A percentile compares a stretch with the other conserved stretches of the same genome.
phyloP scores from a whole-genome alignment of 2,888 invertebrate species.

The Monochamus alternatus region DNA sequence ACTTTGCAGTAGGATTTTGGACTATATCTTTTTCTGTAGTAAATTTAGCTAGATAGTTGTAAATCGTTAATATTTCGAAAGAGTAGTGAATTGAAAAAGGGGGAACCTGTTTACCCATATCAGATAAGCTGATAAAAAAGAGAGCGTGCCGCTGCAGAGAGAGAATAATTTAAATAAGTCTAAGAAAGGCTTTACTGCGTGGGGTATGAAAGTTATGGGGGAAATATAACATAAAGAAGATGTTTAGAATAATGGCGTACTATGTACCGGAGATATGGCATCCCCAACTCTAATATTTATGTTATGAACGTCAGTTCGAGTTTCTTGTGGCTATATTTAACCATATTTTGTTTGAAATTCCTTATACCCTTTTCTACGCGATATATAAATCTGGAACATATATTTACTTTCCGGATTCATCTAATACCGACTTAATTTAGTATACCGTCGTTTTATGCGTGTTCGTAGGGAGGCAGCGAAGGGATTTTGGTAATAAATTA shows the following conservation, averaged over 20 bases:
- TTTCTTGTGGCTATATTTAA: not conserved
- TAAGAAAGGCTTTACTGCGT: constrained; percentile 1
- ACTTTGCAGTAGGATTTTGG: too few species aligned
- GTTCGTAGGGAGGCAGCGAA: too few species aligned
- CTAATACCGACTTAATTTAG: too few species aligned
- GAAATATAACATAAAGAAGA: constrained; percentile 11
- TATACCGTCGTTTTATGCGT: too few species aligned
- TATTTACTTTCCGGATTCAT: too few species aligned
- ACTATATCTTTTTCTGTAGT: too few species aligned
- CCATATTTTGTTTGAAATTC: constrained; percentile 9
- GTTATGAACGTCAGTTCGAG: constrained; percentile 12
- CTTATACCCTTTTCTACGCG: not conserved
- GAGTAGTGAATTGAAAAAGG: not conserved
- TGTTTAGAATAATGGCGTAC: constrained; percentile 13
- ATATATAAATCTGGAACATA: not conserved
- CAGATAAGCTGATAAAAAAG: not conserved
- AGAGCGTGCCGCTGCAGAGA: not conserved
- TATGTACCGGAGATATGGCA: constrained; percentile 12
- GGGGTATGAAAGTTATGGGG: not conserved
- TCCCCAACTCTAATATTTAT: constrained; percentile 7
- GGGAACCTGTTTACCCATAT: not conserved
- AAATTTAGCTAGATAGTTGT: not conserved
- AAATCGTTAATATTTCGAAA: not conserved
- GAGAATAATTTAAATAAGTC: not conserved
- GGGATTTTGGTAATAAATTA: too few species aligned